phyloP scores from a whole-genome alignment of 2,888 invertebrate species.

The Eristalis tenax region DNA sequence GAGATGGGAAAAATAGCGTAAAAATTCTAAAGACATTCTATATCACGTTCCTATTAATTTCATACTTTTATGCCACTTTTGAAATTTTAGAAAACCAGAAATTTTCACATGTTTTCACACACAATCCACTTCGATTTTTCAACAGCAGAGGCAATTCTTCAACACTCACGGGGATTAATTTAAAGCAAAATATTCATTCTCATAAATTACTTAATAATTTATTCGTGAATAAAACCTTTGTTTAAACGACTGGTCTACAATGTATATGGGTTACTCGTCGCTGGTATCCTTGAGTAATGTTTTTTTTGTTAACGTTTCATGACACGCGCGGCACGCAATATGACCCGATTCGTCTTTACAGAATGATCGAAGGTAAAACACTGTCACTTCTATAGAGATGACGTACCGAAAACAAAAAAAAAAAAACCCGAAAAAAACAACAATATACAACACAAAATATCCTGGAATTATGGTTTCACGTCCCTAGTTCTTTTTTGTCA shows the following conservation, averaged over 20 bases:
- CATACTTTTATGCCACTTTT: background rate
- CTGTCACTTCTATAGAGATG: conserved; percentile 51
- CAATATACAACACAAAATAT: conserved; percentile 8
- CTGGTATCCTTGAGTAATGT: background rate
- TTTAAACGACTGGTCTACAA: background rate
- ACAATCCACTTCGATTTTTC: background rate
- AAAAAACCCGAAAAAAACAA: background rate
- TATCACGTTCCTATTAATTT: background rate
- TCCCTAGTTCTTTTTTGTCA: conserved; percentile 40
- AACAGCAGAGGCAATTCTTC: background rate
- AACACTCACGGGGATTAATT: background rate
- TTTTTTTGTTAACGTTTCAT: conserved; percentile 27
- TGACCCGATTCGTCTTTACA: conserved; percentile 53
- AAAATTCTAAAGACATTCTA: background rate
- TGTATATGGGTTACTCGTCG: background rate
- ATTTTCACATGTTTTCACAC: no score
- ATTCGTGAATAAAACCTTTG: background rate
- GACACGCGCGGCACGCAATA: conserved; percentile 57
- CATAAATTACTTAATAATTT: background rate
- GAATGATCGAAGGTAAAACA: conserved; percentile 62
- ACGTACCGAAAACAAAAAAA: conserved; percentile 32
- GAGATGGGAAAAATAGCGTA: no score
- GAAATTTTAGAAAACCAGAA: no score
- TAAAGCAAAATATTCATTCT: background rate
- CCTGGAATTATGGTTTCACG: conserved; percentile 47